Base-by-base conservation (phyloP, 1,140 invertebrate genomes). In the Bradynema listronoti region DNA sequence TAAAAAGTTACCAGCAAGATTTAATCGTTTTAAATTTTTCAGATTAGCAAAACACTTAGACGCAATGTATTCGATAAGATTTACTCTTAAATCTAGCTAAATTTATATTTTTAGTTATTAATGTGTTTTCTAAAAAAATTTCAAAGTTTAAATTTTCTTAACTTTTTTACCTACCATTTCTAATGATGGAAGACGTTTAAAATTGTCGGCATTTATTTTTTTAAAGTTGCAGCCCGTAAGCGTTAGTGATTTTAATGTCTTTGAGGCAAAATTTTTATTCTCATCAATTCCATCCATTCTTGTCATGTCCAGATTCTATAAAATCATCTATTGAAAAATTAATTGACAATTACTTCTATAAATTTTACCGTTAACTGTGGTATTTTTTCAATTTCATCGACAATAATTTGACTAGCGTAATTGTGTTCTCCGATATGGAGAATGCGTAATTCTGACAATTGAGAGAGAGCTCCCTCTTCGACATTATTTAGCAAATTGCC, bases 341-440 rank as follows among this genome's bases (percentile, higher is more conserved):
- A 41, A 53, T 22, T 63, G 33, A 45, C 36, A 39, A 39, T 39
- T 39, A 39, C 19, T 39, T 11, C 55, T 63, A 22, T 41, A 42
- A 19, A 56, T 4, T 29, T 45, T 34, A 66, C 64, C 67, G 59
- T 58, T 29, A 66, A 47, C 4, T 11, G 61, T 29, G 16, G 7
- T 16, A 70, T 25, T 33, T 52, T 30, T 2, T 34, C 49, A 29
- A 71, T 60, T 52, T 71, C 68, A 30, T 4, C 39, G 4, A 73
- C 34, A 1, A 71, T 4, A 41, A 56, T 45, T 7, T 25, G 41
- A 39, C 63, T 74, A n/a, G 68, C 68, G 46, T 57, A 69, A 49
- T 72, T 72, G 45, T 72, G 70, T 16, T 72, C 72, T 16, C 70
- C 70, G 27, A 72, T 68, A 11, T 54, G n/a, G 11, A 72, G 32